Evolutionary conservation across 2,888 invertebrate species (phyloP), one percentile per base, ranked within the genome.

Genomic region (Drosophila barbarae): DNA sequence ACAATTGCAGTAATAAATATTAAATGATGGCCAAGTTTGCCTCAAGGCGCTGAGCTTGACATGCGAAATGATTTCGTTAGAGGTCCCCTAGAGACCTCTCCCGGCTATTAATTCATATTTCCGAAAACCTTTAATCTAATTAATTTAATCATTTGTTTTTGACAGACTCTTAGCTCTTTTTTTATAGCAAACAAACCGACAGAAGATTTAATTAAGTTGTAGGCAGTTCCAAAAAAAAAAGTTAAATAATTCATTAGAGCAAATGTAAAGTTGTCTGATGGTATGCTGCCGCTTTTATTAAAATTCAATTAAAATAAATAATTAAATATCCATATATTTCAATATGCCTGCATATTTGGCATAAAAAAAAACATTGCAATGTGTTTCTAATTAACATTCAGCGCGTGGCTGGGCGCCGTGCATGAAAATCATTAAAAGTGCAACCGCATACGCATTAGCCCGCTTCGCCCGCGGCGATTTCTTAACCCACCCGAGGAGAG

Each of bases 381-480:
- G 52, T 18, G 59, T 67, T 74, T 81, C 77, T 79, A 79, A 80
- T 84, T 84, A 80, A 84, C 69, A 79, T 84, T 79, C 74, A 75
- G 21, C 6, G 46, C 36, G 36, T 60, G 28, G 53, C 41, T 38
- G 51, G 34, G 18, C 63, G 58, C 46, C 34, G 44, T 54, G 58
- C 51, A 57, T 52, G 52, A 54, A 56, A 68, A 55, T 68, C 47
- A 68, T 71, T 68, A 68, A 56, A 64, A 58, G 63, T 44, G 32
- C 58, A 70, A 67, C 58, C 61, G 47, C 54, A 57, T 54, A 28
- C 26, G 68, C 13, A 54, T 56, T 68, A 38, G 42, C 58, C 26
- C 42, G 57, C 28, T 26, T 1, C 23, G 26, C 30, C 41, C 41
- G 18, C 18, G 36, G 21, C 30, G 18, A 32, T 26, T 52, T 52